phyloP scores from a whole-genome alignment of 2,797 vertebrate species.

The Melanotaenia nigrans region DNA sequence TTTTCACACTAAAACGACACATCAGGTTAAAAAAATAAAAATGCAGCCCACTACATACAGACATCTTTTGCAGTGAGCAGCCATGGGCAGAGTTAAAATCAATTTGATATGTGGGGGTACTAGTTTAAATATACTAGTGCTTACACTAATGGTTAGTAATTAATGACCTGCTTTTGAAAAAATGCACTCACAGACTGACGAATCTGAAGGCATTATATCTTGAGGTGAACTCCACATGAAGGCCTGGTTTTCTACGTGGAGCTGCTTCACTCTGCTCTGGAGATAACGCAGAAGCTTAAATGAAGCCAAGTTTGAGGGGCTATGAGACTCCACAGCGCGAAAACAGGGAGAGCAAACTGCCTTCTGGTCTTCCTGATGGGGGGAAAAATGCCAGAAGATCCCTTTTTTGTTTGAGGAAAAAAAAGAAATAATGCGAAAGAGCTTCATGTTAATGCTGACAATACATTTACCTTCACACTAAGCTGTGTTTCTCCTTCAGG shows the following conservation, averaged over 20 bases:
- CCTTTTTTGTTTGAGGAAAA: neutral
- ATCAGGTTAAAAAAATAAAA: neutral
- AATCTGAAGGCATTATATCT: slow-evolving; percentile 21
- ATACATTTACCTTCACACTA: slow-evolving; percentile 66
- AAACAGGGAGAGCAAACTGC: slow-evolving; percentile 46
- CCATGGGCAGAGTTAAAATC: neutral
- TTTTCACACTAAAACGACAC: neutral
- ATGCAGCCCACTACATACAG: neutral
- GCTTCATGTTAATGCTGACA: neutral
- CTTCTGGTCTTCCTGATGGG: slow-evolving; percentile 60
- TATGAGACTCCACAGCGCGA: slow-evolving; percentile 27
- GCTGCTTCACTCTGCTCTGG: slow-evolving; percentile 82
- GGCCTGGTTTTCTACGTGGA: slow-evolving; percentile 72
- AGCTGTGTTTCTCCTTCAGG: slow-evolving; percentile 51
- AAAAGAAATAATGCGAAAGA: neutral
- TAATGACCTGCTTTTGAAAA: neutral
- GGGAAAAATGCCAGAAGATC: neutral
- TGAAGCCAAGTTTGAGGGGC: slow-evolving; percentile 60
- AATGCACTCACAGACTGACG: slow-evolving; percentile 52
- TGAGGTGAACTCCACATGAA: slow-evolving; percentile 23
- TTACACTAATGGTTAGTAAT: neutral
- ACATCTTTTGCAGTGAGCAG: neutral
- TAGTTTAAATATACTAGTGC: neutral
- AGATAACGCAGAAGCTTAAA: slow-evolving; percentile 78
- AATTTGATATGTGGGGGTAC: neutral